A percentile compares a stretch with the other conserved stretches of the same genome.
These are phyloP conservation scores for Antitype chi DNA, from an alignment of 2,888 invertebrate species.

Conservation along the genomic window DNA sequence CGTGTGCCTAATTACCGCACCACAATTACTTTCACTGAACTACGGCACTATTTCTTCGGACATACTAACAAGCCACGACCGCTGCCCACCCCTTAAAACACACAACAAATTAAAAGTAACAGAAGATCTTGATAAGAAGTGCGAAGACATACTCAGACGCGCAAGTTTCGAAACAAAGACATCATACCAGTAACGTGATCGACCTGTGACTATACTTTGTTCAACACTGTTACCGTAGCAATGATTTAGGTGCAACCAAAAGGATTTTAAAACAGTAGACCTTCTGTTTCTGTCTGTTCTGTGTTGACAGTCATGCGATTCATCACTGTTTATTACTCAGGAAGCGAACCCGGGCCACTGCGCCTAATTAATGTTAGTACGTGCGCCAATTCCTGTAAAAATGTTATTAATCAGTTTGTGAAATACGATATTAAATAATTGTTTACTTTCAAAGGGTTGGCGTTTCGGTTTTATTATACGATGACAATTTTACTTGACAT, in stretches of 20 bases:
- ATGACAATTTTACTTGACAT: not conserved
- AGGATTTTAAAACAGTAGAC: not conserved
- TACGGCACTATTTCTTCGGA: conserved; percentile 31
- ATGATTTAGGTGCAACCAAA: not conserved
- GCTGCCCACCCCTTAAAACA: conserved; percentile 21
- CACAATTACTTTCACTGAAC: conserved; percentile 25
- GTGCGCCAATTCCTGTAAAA: conserved; percentile 43
- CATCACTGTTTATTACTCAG: conserved; percentile 56
- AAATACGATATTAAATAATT: conserved; percentile 21
- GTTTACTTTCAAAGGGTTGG: conserved; percentile 5
- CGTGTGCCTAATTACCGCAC: conserved; percentile 29
- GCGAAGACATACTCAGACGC: not conserved
- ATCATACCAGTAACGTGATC: too few relatives aligned
- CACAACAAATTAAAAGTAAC: not conserved
- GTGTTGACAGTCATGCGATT: conserved; percentile 36
- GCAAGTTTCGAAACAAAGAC: not conserved
- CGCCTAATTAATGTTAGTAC: conserved; percentile 53
- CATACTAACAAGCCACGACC: conserved; percentile 55
- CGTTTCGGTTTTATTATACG: not conserved
- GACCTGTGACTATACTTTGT: not conserved
- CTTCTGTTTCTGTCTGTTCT: conserved; percentile 4
- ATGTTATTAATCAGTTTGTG: conserved; percentile 22
- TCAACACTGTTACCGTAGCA: too few relatives aligned
- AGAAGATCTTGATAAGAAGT: conserved; percentile 19
- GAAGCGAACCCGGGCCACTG: conserved; percentile 42